Conservation (phyloP, 2,113 vertebrate genomes). For the Xenus cinereus region DNA sequence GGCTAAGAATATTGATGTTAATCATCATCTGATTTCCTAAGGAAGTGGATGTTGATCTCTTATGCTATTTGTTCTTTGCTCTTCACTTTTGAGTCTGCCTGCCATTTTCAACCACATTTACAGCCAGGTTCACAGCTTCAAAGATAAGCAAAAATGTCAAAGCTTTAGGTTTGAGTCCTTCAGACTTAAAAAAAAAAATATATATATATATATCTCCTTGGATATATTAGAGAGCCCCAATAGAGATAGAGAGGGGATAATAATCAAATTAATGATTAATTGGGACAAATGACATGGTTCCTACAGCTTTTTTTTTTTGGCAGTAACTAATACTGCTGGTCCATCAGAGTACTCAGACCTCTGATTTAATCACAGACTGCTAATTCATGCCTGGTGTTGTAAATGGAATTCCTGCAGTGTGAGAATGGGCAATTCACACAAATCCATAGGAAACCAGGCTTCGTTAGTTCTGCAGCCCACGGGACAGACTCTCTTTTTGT, state of each 20-base stretch:
- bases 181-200: not conserved
- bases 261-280: not conserved
- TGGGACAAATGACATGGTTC: not conserved
- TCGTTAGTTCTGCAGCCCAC: not conserved
- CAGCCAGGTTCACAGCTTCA: not conserved
- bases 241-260: not conserved
- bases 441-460: not conserved
- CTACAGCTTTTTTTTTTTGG: not conserved
- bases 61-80: not conserved
- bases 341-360: not conserved
- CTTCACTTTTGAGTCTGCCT: not conserved
- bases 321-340: not conserved
- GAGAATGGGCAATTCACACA: not conserved
- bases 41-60: not conserved
- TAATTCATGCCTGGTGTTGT: not conserved
- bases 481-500: not conserved
- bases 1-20: not conserved
- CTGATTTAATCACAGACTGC: not conserved
- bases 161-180: not conserved
- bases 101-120: not conserved
- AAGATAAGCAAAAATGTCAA: not conserved
- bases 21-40: not conserved
- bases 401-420: not conserved
- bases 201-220: not conserved
- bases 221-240: too few species aligned